Conservation (phyloP, 2,888 invertebrate species). For the Spodoptera picta region DNA sequence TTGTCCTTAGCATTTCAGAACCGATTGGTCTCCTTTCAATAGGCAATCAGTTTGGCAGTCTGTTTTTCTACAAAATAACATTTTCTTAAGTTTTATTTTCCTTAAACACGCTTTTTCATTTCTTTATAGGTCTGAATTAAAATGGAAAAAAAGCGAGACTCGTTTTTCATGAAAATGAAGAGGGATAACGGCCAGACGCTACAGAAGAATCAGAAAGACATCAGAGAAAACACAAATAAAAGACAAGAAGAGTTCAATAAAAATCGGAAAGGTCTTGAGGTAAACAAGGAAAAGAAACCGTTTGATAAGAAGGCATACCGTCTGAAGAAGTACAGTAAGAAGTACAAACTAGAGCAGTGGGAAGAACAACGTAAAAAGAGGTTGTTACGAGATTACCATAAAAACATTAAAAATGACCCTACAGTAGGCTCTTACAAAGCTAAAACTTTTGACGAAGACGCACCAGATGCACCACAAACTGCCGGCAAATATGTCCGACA, state of each 20-base stretch:
- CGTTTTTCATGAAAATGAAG: conserved; percentile 77
- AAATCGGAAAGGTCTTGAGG: conserved; percentile 59
- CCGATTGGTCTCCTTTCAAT: neutral
- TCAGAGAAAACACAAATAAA: conserved; percentile 51
- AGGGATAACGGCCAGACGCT: conserved; percentile 35
- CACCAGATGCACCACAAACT: conserved; percentile 64
- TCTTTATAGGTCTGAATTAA: conserved; percentile 81
- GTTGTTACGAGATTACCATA: conserved; percentile 88
- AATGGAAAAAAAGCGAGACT: conserved; percentile 79
- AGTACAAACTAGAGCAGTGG: conserved; percentile 91
- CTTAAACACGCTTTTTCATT: conserved; percentile 85
- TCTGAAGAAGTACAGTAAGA: conserved; percentile 91
- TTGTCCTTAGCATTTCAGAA: no score
- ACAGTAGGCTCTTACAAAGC: conserved; percentile 80
- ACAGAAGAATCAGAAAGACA: conserved; percentile 41
- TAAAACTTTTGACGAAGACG: conserved; percentile 85
- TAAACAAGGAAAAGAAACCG: conserved; percentile 82
- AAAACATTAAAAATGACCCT: conserved; percentile 86
- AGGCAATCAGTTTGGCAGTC: conserved; percentile 52
- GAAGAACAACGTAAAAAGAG: conserved; percentile 90
- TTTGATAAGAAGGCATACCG: conserved; percentile 92
- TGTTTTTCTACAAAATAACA: conserved; percentile 10
- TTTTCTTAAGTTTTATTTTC: conserved; percentile 52
- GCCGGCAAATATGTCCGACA: conserved; percentile 80
- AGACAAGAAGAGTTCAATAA: conserved; percentile 73